A percentile compares a stretch with the other conserved stretches of the same genome.
Evolutionary conservation across 2,888 invertebrate genomes (phyloP).

Genomic region (Drosophila phalerata): DNA sequence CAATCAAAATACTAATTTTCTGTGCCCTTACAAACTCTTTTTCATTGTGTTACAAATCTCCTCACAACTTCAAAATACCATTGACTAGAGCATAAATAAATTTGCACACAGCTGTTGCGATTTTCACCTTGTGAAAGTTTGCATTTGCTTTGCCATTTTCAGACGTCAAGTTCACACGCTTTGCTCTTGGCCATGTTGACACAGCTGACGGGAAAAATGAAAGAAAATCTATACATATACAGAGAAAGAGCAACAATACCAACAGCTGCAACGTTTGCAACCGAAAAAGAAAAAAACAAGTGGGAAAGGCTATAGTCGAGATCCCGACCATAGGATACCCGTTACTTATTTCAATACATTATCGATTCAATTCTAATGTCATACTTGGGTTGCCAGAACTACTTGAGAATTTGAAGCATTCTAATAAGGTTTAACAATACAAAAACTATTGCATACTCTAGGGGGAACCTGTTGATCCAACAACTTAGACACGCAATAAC

Average conservation of each 20-base stretch:
- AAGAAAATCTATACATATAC: conserved; percentile 1
- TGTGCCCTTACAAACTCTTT: too few species aligned
- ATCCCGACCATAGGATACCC: too few species aligned
- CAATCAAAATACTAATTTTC: neutral
- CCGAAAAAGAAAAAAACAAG: conserved; percentile 35
- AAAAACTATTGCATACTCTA: too few species aligned
- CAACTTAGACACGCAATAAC: too few species aligned
- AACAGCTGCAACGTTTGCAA: conserved; percentile 43
- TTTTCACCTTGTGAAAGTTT: conserved; percentile 62
- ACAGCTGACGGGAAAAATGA: conserved; percentile 53
- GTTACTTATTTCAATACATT: too few species aligned
- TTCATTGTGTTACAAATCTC: neutral
- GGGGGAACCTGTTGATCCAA: too few species aligned
- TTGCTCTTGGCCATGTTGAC: conserved; percentile 52
- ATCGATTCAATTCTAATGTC: too few species aligned
- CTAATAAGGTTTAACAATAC: too few species aligned
- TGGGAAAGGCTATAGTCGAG: too few species aligned
- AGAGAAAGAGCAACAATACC: conserved; percentile 23
- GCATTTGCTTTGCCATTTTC: conserved; percentile 40
- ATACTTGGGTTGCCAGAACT: too few species aligned
- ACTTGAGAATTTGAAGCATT: too few species aligned
- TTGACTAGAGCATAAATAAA: neutral
- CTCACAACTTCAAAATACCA: neutral
- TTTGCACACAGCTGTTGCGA: conserved; percentile 51
- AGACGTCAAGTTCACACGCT: conserved; percentile 58